Base-by-base conservation (phyloP, 2,888 invertebrate species). In the Balanococcus diminutus region DNA sequence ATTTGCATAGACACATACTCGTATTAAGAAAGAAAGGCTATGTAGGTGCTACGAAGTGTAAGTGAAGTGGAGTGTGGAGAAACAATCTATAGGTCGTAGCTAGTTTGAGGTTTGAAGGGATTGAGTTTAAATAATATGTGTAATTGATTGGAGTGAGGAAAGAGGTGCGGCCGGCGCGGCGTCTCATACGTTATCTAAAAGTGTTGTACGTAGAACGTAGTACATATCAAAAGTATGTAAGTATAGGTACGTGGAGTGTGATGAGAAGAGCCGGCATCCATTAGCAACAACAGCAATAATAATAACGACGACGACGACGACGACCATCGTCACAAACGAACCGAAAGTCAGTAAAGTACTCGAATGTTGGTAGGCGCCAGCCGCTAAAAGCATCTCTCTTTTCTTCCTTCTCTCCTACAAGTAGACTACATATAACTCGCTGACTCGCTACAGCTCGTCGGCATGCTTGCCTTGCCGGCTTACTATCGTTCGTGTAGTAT, bases 301-400 rank as follows among this genome's bases (percentile, higher is more conserved):
- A 28, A 82, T 8, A 36, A 5, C 36, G 8, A 36, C 36, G 8
- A 36, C 42, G 42, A 11, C 42, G 42, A 11, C 42, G 42, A 42
- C 42, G 42, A 42, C 42, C 4, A 42, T 36, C n/a, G n/a, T 11
- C 42, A 42, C 11, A 42, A 42, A 42, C 11, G 42, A 42, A 61
- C 25, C 56, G 39, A 39, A 67, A 39, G 72, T 67, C 84, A 32
- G 72, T 9, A 67, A 83, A 83, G 83, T 31, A 61, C 51, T 83
- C 51, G 42, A 9, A 42, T 42, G 9, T 5, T 42, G 42, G 5
- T 84, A 84, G 84, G 84, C 84, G 84, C 84, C 84, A 84, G 32
- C 72, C 84, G 84, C 72, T 84, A 84, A 84, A 67, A 84, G 84
- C 84, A 72, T 72, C 67, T 61, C 36, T 67, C 67, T 72, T 84